Evolutionary conservation across 1,140 invertebrate species (phyloP), one percentile per base, ranked within the genome.

Genomic region (Scaptomyza hsui): DNA sequence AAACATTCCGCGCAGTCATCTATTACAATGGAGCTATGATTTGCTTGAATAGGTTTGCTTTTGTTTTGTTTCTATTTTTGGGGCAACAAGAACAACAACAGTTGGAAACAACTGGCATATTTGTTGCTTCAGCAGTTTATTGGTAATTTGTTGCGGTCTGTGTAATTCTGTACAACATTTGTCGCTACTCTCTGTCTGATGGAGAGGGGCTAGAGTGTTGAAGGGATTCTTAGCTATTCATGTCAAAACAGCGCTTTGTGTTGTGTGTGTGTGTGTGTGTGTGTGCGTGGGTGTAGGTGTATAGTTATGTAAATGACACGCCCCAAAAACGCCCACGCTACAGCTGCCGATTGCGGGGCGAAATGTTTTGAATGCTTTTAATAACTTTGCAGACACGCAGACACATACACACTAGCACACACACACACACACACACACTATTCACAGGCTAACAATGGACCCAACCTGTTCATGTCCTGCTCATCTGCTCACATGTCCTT

Each of bases 361-460:
- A 78, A 55, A 78, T 64, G 64, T 59, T 86, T 85, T 85, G 68
- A 80, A 85, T 85, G 81, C 77, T 80, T 86, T 85, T 85, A 85
- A 85, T 85, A 85, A 85, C 81, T 85, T 86, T 73, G 70, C 80
- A 80, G 76, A 76, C 80, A 75, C 60, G 42, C 65, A 9, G 3
- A 16, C 21, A 29, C 19, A 16, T 10, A 56, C 21, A 56, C 13
- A 55, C 57, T 49, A 10, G 3, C 26, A 6, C 49, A 37, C 49
- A 9, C 16, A 42, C 44, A 51, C 37, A 48, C 16, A 29, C 21
- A 13, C 13, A 16, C 26, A 29, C 6, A 29, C 26, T 29, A 29
- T 29, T 29, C 26, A 29, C 5, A 10, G 13, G 9, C 1, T 16
- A 19, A 60, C 15, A 60, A 60, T 47, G 24, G 41, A 47, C 56